phyloP scores from a whole-genome alignment of 30 jellyfish, hydroid and myxozoan species.

The Sanderia malayensis region DNA sequence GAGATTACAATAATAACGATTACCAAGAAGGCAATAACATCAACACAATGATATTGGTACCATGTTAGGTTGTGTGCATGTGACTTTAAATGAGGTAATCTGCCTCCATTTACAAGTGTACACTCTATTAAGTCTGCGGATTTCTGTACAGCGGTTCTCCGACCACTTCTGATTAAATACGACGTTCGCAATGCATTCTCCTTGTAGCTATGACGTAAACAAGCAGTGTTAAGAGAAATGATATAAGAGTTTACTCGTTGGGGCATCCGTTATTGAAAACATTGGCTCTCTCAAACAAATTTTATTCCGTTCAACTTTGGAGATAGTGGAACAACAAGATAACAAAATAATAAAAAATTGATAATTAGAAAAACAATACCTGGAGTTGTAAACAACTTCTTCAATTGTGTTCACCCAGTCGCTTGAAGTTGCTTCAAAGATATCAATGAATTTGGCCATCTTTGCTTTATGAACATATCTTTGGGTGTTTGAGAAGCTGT shows the following conservation, averaged over 20 bases:
- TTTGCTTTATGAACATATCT: conserved; percentile 13
- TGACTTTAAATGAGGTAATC: conserved; percentile 51
- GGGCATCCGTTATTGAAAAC: no score
- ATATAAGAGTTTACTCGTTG: no score
- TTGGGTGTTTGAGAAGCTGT: conserved; percentile 14
- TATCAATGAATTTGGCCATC: conserved; percentile 46
- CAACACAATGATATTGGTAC: conserved; percentile 35
- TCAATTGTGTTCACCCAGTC: background rate
- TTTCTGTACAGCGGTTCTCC: background rate
- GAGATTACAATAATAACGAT: background rate
- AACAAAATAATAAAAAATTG: no score
- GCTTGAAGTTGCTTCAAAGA: conserved; percentile 13
- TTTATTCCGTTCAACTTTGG: no score
- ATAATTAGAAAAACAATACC: no score
- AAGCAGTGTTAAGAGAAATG: no score
- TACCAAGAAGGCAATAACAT: background rate
- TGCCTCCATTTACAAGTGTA: conserved; percentile 43
- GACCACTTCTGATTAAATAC: background rate
- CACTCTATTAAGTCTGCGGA: conserved; percentile 37
- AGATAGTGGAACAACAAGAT: no score
- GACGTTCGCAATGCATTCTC: background rate
- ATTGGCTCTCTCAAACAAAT: no score
- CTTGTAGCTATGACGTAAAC: background rate
- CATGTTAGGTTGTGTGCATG: conserved; percentile 30
- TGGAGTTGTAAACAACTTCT: background rate